Conservation (phyloP, 2,113 vertebrate species). For the Lampris megalopsis region DNA sequence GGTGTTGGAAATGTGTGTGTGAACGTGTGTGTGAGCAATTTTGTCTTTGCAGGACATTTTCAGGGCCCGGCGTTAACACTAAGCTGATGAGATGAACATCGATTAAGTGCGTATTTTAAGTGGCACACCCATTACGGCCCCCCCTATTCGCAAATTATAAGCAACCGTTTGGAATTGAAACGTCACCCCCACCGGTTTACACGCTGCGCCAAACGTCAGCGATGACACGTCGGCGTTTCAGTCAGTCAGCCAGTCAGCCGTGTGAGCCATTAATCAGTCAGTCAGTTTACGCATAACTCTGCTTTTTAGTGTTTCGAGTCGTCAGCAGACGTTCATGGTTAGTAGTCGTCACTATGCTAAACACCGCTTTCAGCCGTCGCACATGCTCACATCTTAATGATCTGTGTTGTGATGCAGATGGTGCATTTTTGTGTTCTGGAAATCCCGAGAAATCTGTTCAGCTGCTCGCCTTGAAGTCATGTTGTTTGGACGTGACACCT, state of each 20-base stretch:
- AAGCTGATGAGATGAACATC: conserved; percentile 36
- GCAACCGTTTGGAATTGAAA: conserved; percentile 64
- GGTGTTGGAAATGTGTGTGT: background rate
- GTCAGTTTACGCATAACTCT: conserved; percentile 36
- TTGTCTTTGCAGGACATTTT: conserved; percentile 29
- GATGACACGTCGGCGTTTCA: conserved; percentile 59
- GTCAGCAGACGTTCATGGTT: conserved; percentile 41
- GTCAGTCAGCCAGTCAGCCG: conserved; percentile 49
- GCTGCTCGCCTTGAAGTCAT: conserved; percentile 45
- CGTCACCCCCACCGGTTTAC: conserved; percentile 67
- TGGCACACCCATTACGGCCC: conserved; percentile 62
- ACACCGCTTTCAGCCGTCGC: conserved; percentile 60
- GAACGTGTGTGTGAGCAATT: conserved; percentile 12
- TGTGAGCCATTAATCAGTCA: conserved; percentile 45
- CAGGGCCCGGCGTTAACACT: conserved; percentile 20
- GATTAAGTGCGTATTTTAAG: conserved; percentile 60
- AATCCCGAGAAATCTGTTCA: conserved; percentile 45
- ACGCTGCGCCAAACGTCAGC: conserved; percentile 30
- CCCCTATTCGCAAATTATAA: conserved; percentile 54
- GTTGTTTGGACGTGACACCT: conserved; percentile 63
- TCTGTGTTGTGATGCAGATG: conserved; percentile 33
- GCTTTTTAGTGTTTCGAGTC: conserved; percentile 15
- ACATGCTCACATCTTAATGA: conserved; percentile 42
- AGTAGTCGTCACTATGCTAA: conserved; percentile 34
- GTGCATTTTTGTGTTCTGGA: conserved; percentile 56